phyloP scores from a whole-genome alignment of 2,113 vertebrate genomes.

The Mobula hypostoma region DNA sequence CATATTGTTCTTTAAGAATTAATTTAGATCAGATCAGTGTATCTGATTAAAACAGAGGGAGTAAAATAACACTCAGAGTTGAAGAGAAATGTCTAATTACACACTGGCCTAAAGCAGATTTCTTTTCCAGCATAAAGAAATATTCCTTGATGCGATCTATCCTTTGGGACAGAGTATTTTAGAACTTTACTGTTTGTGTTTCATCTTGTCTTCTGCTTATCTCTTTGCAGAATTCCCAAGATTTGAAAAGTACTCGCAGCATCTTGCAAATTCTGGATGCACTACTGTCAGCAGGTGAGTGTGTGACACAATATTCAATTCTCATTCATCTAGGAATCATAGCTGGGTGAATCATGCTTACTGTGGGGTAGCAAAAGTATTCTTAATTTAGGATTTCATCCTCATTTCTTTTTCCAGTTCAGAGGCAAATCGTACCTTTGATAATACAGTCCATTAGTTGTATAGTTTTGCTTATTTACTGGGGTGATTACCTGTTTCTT shows the following conservation, averaged over 20 bases:
- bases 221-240: conserved; percentile 65
- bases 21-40: background rate
- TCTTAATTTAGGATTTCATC: background rate
- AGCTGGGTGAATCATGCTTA: too few relatives aligned
- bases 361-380: background rate
- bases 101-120: conserved; percentile 44
- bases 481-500: too few relatives aligned
- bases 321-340: background rate
- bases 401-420: background rate
- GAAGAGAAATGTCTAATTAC: conserved; percentile 48
- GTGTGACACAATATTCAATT: background rate
- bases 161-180: too few relatives aligned
- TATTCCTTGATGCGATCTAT: conserved; percentile 22
- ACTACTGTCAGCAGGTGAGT: conserved; percentile 78
- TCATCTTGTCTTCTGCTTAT: conserved; percentile 42
- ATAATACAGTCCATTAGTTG: background rate
- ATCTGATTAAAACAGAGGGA: background rate
- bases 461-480: background rate
- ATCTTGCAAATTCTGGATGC: conserved; percentile 74
- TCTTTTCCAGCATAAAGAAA: conserved; percentile 44
- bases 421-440: background rate
- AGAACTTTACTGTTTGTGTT: conserved; percentile 32
- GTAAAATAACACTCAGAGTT: conserved; percentile 43
- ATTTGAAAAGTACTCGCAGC: conserved; percentile 65
- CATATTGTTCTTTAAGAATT: background rate